Percentiles rank a stretch among this genome's conserved stretches.
Evolutionary conservation across 2,797 vertebrate genomes (phyloP).

Genomic region (Peromyscus attwateri): DNA sequence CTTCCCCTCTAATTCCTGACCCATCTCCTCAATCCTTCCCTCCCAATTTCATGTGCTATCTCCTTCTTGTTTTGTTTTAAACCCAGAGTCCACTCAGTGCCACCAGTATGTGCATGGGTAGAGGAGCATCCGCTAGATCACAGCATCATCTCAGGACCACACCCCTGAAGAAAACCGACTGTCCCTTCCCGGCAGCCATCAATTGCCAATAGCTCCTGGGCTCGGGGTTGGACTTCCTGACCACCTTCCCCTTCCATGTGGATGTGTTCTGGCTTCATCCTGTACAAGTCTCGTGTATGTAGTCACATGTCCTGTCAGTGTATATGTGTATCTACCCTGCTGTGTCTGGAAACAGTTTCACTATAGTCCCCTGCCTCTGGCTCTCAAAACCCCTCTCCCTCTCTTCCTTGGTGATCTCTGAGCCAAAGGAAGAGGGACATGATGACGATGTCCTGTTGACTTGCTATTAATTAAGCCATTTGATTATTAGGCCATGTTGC

Average conservation of each 20-base stretch:
- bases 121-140: not conserved
- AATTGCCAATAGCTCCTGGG: not conserved
- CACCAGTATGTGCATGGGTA: no score
- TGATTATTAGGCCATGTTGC: conserved; percentile 23
- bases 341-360: not conserved
- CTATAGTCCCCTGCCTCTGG: not conserved
- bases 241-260: not conserved
- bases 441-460: not conserved
- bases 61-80: not conserved
- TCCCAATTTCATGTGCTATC: no score
- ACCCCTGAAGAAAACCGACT: not conserved
- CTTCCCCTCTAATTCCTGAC: not conserved
- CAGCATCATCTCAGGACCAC: not conserved
- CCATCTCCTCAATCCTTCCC: not conserved
- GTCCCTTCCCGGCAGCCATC: not conserved
- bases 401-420: not conserved
- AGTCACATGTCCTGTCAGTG: not conserved
- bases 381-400: not conserved
- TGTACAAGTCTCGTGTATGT: not conserved
- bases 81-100: no score
- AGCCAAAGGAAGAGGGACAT: not conserved
- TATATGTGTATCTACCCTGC: no score
- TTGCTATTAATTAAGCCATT: conserved; percentile 35
- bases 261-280: not conserved
- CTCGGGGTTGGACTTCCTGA: fast-evolving